Percentiles rank a stretch among this genome's conserved stretches.
Evolutionary conservation across 1,140 invertebrate species (phyloP).

Genomic region (Papilio xuthus): DNA sequence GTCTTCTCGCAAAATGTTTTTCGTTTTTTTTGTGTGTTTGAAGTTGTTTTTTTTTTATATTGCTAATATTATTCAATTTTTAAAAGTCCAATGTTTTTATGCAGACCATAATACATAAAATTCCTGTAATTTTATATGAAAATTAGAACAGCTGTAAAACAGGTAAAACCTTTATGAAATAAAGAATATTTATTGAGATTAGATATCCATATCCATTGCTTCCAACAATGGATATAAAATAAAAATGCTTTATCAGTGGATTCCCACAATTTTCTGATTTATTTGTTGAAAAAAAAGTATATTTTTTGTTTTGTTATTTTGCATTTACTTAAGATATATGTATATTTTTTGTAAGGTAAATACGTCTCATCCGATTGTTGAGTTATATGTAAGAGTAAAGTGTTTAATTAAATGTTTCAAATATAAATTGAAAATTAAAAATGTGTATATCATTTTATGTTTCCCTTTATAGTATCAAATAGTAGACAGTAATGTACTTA

Average conservation of each 20-base stretch:
- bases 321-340: conserved; percentile 29
- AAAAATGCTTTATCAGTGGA: not conserved
- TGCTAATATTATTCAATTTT: no score
- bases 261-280: not conserved
- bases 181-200: no score
- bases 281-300: not conserved
- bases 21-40: not conserved
- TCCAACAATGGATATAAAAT: no score
- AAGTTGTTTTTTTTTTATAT: no score
- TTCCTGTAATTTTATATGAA: no score
- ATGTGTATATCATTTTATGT: conserved; percentile 15
- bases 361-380: not conserved
- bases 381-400: conserved; percentile 1
- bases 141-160: no score
- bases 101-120: no score
- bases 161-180: no score
- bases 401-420: conserved; percentile 2
- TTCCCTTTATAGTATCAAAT: not conserved
- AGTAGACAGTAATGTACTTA: no score
- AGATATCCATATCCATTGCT: no score
- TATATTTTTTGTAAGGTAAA: conserved; percentile 31
- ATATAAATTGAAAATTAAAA: not conserved
- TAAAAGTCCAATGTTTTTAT: no score
- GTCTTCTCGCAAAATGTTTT: not conserved
- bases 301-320: not conserved